phyloP scores from a whole-genome alignment of 2,888 invertebrate species.

The Epirrhoe alternata region DNA sequence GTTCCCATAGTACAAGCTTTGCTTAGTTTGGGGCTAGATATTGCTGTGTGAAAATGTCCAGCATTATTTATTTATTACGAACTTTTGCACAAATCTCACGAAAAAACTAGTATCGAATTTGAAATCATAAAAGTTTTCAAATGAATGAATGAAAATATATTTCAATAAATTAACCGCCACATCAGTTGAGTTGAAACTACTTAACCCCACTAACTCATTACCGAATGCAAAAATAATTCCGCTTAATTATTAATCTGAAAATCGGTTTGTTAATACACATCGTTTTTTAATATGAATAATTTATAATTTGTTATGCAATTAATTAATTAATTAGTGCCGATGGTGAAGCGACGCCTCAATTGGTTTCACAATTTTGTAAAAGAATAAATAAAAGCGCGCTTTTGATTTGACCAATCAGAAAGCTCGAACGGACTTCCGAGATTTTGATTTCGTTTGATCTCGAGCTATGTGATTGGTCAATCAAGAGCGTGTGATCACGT shows the following conservation, averaged over 20 bases:
- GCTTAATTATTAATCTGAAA: conserved; percentile 4
- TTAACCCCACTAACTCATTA: conserved; percentile 18
- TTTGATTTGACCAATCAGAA: no score
- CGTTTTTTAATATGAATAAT: conserved; percentile 13
- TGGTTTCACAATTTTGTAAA: background rate
- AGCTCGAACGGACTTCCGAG: no score
- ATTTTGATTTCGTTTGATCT: no score
- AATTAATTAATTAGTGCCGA: background rate
- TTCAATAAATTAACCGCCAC: conserved; percentile 3
- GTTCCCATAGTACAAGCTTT: no score
- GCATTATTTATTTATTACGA: no score
- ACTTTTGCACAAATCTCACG: no score
- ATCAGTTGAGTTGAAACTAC: conserved; percentile 9
- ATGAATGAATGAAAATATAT: background rate
- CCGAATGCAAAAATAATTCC: conserved; percentile 7
- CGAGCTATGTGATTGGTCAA: no score
- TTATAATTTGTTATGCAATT: conserved; percentile 4
- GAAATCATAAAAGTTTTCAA: no score
- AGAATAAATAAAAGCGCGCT: background rate
- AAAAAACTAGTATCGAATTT: no score
- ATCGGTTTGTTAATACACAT: conserved; percentile 5
- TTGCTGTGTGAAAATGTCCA: no score
- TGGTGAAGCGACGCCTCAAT: background rate
- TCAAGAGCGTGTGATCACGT: no score
- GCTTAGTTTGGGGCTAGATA: no score